phyloP scores from a whole-genome alignment of 2,797 vertebrate genomes.

The Melanitta fusca region DNA sequence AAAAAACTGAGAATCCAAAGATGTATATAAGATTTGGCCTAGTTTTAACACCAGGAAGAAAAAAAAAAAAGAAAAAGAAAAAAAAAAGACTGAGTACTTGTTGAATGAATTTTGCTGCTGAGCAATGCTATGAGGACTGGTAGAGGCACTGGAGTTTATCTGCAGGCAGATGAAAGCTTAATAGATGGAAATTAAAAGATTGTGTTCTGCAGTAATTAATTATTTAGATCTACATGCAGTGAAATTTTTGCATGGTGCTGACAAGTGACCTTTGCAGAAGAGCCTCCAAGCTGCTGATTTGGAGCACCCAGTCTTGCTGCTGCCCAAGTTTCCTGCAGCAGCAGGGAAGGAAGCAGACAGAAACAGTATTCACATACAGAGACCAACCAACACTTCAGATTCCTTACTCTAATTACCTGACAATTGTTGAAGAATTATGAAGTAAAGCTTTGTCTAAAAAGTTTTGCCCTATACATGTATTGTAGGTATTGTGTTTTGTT shows the following conservation, averaged over 20 bases:
- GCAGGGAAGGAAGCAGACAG: neutral
- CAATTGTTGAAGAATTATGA: neutral
- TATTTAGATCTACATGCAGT: slow-evolving; percentile 20
- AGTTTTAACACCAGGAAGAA: neutral
- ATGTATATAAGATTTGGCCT: neutral
- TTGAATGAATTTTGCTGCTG: neutral
- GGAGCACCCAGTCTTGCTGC: neutral
- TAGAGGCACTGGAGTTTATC: neutral
- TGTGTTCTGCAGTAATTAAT: neutral
- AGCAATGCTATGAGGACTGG: neutral
- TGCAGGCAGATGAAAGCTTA: neutral
- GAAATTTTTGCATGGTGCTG: neutral
- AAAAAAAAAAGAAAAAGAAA: neutral
- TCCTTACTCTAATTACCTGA: neutral
- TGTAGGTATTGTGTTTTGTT: neutral
- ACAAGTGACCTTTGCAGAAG: slow-evolving; percentile 32
- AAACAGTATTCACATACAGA: rapidly evolving
- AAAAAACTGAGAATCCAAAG: neutral
- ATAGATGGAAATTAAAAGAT: slow-evolving; percentile 2
- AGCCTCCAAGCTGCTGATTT: neutral
- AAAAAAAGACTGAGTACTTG: neutral
- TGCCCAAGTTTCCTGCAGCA: neutral
- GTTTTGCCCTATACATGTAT: neutral
- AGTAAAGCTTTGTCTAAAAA: neutral
- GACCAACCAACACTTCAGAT: neutral